These are phyloP conservation scores for Amiota minor DNA, from an alignment of 2,888 invertebrate species.

Conservation along the genomic window DNA sequence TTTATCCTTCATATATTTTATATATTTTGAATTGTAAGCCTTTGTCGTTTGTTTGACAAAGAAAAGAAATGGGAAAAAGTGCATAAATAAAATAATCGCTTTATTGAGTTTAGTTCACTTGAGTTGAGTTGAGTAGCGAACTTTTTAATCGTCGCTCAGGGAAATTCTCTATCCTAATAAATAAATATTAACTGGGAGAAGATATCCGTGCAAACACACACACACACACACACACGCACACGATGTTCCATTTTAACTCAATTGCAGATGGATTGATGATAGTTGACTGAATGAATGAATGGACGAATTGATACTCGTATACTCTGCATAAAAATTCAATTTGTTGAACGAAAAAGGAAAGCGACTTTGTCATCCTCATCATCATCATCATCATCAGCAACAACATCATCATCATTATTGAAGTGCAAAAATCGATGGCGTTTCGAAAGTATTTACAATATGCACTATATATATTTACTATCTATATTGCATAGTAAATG, in stretches of 20 bases:
- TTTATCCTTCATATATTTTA: no score
- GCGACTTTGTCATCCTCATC: conserved; percentile 8
- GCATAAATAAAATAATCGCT: not conserved
- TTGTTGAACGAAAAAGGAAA: conserved; percentile 5
- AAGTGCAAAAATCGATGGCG: conserved; percentile 11
- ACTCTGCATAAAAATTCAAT: conserved; percentile 22
- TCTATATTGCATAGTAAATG: not conserved
- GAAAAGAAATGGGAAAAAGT: not conserved
- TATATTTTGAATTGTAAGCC: no score
- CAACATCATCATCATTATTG: no score
- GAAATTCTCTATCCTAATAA: not conserved
- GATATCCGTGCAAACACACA: not conserved
- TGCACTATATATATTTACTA: no score
- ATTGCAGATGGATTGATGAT: no score
- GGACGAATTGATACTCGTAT: conserved; percentile 9
- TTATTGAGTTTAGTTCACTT: not conserved
- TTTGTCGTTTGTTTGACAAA: no score
- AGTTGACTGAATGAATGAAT: no score
- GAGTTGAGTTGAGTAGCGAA: not conserved
- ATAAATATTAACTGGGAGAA: conserved; percentile 7
- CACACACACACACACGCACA: no score
- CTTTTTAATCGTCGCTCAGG: not conserved
- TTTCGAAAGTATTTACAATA: no score
- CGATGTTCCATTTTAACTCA: no score
- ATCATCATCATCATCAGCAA: no score